These are phyloP conservation scores for Sarcophaga peregrina DNA, from an alignment of 1,140 invertebrate species.

Conservation along the genomic window DNA sequence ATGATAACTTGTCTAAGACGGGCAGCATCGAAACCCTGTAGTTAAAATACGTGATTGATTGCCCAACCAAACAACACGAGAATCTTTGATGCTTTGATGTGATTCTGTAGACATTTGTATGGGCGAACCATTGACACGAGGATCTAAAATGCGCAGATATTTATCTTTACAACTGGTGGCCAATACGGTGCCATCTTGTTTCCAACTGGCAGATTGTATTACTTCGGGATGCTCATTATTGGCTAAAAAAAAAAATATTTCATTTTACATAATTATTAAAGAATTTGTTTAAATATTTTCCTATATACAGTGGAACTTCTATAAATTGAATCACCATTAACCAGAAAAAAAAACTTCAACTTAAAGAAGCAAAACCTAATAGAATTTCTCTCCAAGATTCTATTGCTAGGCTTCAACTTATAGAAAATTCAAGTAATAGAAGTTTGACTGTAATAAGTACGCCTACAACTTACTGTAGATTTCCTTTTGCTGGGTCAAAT, in stretches of 20 bases:
- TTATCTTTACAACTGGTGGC: conserved; percentile 86
- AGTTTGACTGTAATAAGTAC: too few species aligned
- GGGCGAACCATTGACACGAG: conserved; percentile 71
- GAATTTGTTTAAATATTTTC: too few species aligned
- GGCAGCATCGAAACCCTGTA: conserved; percentile 81
- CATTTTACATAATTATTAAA: conserved; percentile 7
- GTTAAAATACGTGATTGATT: conserved; percentile 84
- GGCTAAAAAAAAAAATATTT: conserved; percentile 67
- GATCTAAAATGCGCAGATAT: conserved; percentile 83
- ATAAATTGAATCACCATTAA: too few species aligned
- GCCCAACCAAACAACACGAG: conserved; percentile 88
- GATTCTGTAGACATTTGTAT: conserved; percentile 77
- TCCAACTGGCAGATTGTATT: conserved; percentile 87
- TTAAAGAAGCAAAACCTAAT: too few species aligned
- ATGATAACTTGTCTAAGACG: conserved; percentile 87
- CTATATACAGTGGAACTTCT: too few species aligned
- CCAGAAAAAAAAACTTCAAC: too few species aligned
- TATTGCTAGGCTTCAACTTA: too few species aligned
- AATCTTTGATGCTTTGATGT: conserved; percentile 91
- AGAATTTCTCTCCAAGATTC: too few species aligned
- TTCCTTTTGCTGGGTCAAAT: conserved; percentile 84
- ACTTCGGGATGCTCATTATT: conserved; percentile 84
- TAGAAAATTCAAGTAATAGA: too few species aligned
- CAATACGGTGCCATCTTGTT: conserved; percentile 80
- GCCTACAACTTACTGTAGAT: conserved; percentile 74